Evolutionary conservation across 1,140 invertebrate genomes (phyloP).

Genomic region (Bombus balteatus): DNA sequence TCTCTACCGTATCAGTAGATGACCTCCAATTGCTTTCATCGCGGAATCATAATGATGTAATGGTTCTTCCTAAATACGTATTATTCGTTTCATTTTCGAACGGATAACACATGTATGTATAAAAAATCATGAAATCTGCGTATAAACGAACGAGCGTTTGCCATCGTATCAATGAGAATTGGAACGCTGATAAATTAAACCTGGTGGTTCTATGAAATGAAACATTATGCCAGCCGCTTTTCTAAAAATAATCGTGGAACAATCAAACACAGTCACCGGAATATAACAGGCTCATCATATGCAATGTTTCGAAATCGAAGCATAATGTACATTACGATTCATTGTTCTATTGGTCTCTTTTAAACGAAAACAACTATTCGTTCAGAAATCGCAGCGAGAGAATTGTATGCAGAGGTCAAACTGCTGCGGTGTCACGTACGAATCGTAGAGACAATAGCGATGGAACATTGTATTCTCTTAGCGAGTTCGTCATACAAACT

Average conservation of each 20-base stretch:
- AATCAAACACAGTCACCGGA: not conserved
- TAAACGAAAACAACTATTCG: not conserved
- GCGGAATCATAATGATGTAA: too few species aligned
- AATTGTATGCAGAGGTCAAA: conserved; percentile 1
- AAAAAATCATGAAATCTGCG: not conserved
- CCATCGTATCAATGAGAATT: not conserved
- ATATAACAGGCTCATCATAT: not conserved
- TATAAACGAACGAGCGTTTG: not conserved
- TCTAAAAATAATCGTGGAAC: not conserved
- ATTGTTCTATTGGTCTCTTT: not conserved
- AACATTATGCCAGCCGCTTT: not conserved
- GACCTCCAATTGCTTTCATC: too few species aligned
- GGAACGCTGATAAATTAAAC: not conserved
- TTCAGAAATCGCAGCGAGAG: not conserved
- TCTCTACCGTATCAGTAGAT: not conserved
- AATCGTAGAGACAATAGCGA: not conserved
- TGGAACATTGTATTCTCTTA: not conserved
- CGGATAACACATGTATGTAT: not conserved
- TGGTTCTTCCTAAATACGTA: not conserved
- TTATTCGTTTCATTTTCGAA: not conserved
- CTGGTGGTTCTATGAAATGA: not conserved
- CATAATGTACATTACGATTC: not conserved
- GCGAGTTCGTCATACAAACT: not conserved
- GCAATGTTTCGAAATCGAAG: not conserved
- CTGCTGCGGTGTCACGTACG: not conserved